Conservation (phyloP, 1,140 invertebrate genomes). For the Drosophila willistoni region DNA sequence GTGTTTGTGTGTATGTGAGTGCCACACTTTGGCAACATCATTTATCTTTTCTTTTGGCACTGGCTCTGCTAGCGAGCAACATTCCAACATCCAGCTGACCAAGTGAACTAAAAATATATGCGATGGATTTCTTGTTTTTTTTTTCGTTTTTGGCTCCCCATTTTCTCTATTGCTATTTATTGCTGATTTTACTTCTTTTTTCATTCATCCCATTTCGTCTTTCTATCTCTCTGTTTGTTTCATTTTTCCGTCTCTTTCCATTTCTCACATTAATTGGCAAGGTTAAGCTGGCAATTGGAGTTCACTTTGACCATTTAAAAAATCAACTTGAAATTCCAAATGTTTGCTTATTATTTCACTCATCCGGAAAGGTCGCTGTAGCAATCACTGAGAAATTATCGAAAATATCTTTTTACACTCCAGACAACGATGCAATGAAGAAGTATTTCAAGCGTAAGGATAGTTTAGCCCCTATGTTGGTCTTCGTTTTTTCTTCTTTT, state of each 20-base stretch:
- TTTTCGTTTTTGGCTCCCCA: conserved; percentile 7
- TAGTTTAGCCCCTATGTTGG: conserved; percentile 8
- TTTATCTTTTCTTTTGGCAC: conserved; percentile 63
- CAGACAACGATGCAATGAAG: conserved; percentile 15
- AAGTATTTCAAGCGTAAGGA: conserved; percentile 37
- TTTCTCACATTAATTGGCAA: conserved; percentile 78
- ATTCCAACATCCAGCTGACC: conserved; percentile 37
- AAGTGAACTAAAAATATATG: conserved; percentile 54
- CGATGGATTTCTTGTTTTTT: neutral
- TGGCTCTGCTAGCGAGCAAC: conserved; percentile 14
- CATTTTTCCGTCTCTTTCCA: conserved; percentile 32
- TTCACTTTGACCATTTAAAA: conserved; percentile 36
- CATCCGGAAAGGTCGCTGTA: conserved; percentile 57
- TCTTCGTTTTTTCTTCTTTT: neutral
- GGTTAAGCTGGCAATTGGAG: conserved; percentile 57
- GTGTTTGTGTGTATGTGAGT: conserved; percentile 27
- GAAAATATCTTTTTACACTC: conserved; percentile 35
- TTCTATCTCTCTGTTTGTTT: conserved; percentile 29
- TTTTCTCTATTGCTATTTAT: conserved; percentile 59
- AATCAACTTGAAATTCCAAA: conserved; percentile 47
- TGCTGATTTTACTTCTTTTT: conserved; percentile 50
- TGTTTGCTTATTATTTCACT: conserved; percentile 28
- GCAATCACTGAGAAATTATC: conserved; percentile 56
- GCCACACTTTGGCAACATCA: conserved; percentile 64
- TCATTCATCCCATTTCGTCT: conserved; percentile 11